Evolutionary conservation across 2,888 invertebrate genomes (phyloP), one percentile per base, ranked within the genome.

Genomic region (Drosophila affinis): DNA sequence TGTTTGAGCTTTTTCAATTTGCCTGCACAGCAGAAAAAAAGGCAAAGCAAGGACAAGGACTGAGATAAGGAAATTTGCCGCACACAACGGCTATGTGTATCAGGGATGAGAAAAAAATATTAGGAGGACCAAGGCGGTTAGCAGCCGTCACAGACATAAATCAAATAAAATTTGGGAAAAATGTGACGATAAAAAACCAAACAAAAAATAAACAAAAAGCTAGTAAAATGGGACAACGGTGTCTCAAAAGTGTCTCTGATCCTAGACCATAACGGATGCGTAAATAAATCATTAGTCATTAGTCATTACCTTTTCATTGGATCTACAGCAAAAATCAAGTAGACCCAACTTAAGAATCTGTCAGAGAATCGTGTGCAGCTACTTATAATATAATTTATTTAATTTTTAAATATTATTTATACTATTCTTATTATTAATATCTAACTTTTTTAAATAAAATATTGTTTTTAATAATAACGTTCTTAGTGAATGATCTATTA

Each of bases 121-220:
- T 53, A 56, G 29, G n/a, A 71, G 34, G 53, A 55, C 45, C 53
- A 51, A 34, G 44, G 48, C 52, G 21, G 64, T 64, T 47, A 54
- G 55, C 72, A 77, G 73, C 72, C 78, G 56, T 32, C 67, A 61
- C 77, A 72, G 75, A 77, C 73, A 82, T 85, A 82, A 82, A 82
- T 82, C 87, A 82, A 81, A 77, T 68, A 84, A 81, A 81, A 73
- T 73, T 72, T 85, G 73, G 72, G 47, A 53, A 77, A 75, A 78
- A 68, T 68, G 62, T 65, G 62, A 24, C 58, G 69, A 73, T 29
- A 44, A 58, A 46, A 71, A 62, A 45, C 14, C 46, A 48, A 48
- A 62, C 55, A 62, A 78, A 59, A 65, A 76, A 68, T 62, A 49
- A 60, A 67, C 18, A 69, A 63, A 69, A 62, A 72, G 63, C 65